Base-by-base conservation (phyloP, 1,140 invertebrate species). In the Camponotus floridanus region DNA sequence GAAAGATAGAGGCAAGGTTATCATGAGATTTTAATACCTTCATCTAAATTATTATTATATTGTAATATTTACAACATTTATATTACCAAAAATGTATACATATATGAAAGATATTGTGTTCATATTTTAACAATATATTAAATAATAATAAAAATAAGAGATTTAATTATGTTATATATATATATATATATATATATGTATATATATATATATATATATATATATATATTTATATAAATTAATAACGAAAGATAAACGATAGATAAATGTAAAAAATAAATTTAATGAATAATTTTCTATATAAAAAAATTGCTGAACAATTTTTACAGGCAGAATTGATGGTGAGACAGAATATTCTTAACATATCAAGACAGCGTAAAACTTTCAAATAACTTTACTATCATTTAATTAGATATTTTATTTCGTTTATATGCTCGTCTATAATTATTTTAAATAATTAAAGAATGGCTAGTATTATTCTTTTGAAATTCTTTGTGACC, bases 31-130 rank as follows among this genome's bases (percentile, higher is more conserved):
- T 74, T 83, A 74, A 73, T 45, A 57, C 31, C 45, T 59, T 1
- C 42, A 21, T 59, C 5, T 33, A 62, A 81, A 36, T 73, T 73
- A 73, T 39, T 36, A 79, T 70, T 67, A 31, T 26, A 39, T 39
- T 51, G 70, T 80, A 51, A 3, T 13, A 42, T 31, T 64, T 45
- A 26, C 26, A 4, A 42, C 8, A 2, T 42, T 76, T 76, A 61
- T 42, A 39, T 76, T 39, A 55, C 39, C 15, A 39, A 8, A 59
- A n/a, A 59, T 21, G n/a, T 59, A 74, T n/a, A 45, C 7, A 31
- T 5, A 45, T 11, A 31, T 5, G 15, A 42, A 64, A 4, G 39
- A 42, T 57, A 21, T 59, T 61, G 6, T 26, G 62, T 6, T 61
- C 48, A 18, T 26, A 26, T 76, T 1, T 39, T 8, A 33, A 15